Conservation (phyloP, 2,797 vertebrate genomes). For the Sparus aurata region DNA sequence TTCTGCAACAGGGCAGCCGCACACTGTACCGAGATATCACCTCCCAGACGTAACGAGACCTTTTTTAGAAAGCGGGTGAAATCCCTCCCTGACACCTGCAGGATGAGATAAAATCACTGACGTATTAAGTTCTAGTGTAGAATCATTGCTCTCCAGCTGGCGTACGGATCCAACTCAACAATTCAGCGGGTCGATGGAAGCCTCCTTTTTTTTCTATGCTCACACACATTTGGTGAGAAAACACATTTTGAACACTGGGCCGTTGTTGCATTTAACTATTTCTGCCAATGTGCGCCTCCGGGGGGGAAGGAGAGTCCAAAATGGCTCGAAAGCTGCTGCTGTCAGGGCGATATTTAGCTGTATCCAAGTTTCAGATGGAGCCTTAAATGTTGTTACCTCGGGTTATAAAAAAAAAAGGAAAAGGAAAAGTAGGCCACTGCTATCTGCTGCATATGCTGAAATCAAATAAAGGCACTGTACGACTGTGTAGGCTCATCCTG, state of each 20-base stretch:
- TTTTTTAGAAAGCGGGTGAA: constrained; percentile 18
- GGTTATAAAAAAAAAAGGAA: too few species aligned
- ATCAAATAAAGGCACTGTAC: not conserved
- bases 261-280: constrained; percentile 1
- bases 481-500: not conserved
- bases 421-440: not conserved
- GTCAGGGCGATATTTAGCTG: constrained; percentile 4
- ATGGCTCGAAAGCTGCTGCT: not conserved
- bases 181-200: constrained; percentile 28
- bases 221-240: not conserved
- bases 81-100: constrained; percentile 18
- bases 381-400: constrained; percentile 7
- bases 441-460: not conserved
- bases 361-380: constrained; percentile 15
- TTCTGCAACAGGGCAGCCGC: not conserved
- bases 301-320: not conserved
- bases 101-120: constrained; percentile 30
- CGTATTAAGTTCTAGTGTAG: constrained; percentile 12
- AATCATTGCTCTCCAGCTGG: constrained; percentile 24
- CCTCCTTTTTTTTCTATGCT: constrained; percentile 2
- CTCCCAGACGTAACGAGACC: not conserved
- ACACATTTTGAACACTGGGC: constrained; percentile 2
- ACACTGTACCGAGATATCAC: not conserved
- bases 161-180: constrained; percentile 26
- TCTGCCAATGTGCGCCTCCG: constrained; percentile 7